Evolutionary conservation across 2,888 invertebrate genomes (phyloP).

Genomic region (Nomada ruficornis): DNA sequence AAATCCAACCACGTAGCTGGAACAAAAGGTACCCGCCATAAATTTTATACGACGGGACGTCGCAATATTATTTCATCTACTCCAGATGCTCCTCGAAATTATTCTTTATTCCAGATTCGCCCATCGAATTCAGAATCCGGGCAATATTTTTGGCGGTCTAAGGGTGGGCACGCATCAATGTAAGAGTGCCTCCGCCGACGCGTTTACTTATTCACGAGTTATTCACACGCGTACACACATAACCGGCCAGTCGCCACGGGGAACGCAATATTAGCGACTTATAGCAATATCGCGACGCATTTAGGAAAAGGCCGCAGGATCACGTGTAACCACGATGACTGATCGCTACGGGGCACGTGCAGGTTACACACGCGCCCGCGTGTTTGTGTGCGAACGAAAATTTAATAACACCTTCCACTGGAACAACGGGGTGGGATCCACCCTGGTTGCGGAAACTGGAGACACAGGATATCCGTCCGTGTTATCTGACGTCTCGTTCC

Average conservation of each 20-base stretch:
- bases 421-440: not conserved
- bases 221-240: not conserved
- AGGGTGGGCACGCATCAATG: not conserved
- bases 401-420: constrained; percentile 49
- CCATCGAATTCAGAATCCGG: not conserved
- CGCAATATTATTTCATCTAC: not conserved
- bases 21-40: too few species aligned
- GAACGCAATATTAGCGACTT: constrained; percentile 73
- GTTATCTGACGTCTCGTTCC: not conserved
- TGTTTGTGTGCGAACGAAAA: constrained; percentile 44
- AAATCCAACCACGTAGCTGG: too few species aligned
- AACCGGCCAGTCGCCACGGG: not conserved
- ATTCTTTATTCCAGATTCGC: too few species aligned
- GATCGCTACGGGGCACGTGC: constrained; percentile 43
- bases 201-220: constrained; percentile 34
- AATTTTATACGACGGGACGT: too few species aligned
- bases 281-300: constrained; percentile 69
- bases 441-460: not conserved
- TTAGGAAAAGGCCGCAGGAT: constrained; percentile 41
- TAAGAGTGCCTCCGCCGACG: constrained; percentile 1
- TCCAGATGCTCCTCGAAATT: not conserved
- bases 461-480: not conserved
- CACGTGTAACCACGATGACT: constrained; percentile 42
- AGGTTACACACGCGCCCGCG: constrained; percentile 24
- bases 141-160: not conserved